Evolutionary conservation across 2,113 vertebrate species (phyloP).

Genomic region (Leucosticte australis): DNA sequence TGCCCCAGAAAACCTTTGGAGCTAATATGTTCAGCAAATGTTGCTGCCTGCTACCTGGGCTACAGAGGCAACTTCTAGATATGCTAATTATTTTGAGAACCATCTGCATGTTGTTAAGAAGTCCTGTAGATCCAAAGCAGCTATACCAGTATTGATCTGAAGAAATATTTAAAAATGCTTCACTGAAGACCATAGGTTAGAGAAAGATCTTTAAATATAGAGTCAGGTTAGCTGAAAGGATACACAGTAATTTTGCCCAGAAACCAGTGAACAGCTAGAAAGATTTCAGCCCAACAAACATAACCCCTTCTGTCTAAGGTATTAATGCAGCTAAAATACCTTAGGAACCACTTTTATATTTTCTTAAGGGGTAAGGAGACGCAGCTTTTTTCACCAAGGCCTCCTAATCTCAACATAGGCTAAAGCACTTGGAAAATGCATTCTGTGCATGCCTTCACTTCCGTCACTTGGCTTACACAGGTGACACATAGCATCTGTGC

Average conservation of each 20-base stretch:
- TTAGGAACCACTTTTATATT: not conserved
- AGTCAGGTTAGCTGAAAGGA: not conserved
- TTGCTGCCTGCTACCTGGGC: not conserved
- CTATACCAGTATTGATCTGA: not conserved
- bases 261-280: not conserved
- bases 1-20: not conserved
- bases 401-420: not conserved
- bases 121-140: not conserved
- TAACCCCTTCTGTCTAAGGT: not conserved
- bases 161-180: not conserved
- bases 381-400: not conserved
- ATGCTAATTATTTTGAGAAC: not conserved
- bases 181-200: not conserved
- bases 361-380: not conserved
- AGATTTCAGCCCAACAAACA: not conserved
- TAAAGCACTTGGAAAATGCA: not conserved
- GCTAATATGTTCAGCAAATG: not conserved
- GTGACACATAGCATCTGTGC: not conserved
- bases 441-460: not conserved
- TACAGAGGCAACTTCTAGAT: not conserved
- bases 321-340: not conserved
- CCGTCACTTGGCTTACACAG: not conserved
- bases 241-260: not conserved
- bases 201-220: not conserved
- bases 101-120: not conserved